Conservation (phyloP, 2,797 vertebrate genomes). For the Spinus olivaceus region DNA sequence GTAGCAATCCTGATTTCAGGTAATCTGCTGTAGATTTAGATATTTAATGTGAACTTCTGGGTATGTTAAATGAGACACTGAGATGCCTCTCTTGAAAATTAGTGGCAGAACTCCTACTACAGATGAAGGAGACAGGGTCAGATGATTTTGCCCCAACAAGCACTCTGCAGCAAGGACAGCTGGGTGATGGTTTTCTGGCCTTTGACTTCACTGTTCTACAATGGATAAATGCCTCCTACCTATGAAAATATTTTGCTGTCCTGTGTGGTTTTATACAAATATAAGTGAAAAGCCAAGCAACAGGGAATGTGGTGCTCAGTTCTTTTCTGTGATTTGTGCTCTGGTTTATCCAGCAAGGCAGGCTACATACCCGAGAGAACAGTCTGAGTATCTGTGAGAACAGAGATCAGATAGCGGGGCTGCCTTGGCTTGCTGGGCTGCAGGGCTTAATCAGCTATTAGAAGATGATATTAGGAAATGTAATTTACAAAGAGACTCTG, state of each 20-base stretch:
- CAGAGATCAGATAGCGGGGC: rapidly evolving
- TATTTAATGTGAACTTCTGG: neutral
- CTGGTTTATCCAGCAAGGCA: neutral
- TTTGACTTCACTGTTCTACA: neutral
- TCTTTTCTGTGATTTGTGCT: neutral
- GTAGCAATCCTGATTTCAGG: neutral
- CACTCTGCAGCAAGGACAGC: neutral
- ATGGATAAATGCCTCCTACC: neutral
- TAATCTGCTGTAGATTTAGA: neutral
- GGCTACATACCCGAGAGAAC: neutral
- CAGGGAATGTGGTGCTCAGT: neutral
- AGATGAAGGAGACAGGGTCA: neutral
- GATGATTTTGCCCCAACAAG: neutral
- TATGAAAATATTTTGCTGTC: slow-evolving; percentile 22
- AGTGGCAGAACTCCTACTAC: neutral
- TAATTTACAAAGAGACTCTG: neutral
- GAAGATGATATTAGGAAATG: neutral
- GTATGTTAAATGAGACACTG: neutral
- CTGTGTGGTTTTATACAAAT: neutral
- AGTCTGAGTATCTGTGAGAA: neutral
- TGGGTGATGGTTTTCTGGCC: neutral
- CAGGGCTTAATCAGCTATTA: neutral
- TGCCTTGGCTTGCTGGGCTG: neutral
- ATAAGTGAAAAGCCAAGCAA: neutral
- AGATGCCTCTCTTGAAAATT: neutral